phyloP scores from a whole-genome alignment of 1,140 invertebrate genomes.

The Drosophila melanica region DNA sequence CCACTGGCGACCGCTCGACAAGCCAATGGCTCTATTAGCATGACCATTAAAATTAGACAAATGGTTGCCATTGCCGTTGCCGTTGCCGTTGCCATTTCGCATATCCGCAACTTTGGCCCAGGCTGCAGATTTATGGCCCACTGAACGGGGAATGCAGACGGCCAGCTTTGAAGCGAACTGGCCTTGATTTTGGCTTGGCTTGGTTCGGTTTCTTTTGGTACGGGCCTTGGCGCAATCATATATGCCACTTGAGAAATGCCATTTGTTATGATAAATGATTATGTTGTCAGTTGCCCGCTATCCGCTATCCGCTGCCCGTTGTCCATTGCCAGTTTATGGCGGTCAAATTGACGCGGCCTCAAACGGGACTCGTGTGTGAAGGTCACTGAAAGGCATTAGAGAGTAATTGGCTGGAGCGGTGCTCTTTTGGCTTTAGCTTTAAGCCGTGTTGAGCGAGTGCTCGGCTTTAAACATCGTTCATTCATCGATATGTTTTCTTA shows the following conservation, averaged over 20 bases:
- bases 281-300: conserved; percentile 49
- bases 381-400: conserved; percentile 62
- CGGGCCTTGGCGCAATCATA: conserved; percentile 60
- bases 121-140: conserved; percentile 69
- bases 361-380: conserved; percentile 49
- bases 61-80: conserved; percentile 68
- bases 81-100: conserved; percentile 62
- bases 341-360: conserved; percentile 49
- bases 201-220: conserved; percentile 24
- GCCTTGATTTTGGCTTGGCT: conserved; percentile 32
- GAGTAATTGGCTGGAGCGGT: conserved; percentile 41
- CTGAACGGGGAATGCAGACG: conserved; percentile 12
- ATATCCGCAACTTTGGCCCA: conserved; percentile 70
- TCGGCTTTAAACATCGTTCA: conserved; percentile 34
- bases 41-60: conserved; percentile 82
- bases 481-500: conserved; percentile 45
- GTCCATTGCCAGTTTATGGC: conserved; percentile 26
- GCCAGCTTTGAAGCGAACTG: conserved; percentile 1
- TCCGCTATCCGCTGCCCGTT: conserved; percentile 15
- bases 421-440: conserved; percentile 24
- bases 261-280: conserved; percentile 82
- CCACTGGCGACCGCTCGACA: conserved; percentile 18
- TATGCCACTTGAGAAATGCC: conserved; percentile 71
- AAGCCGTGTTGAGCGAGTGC: conserved; percentile 27
- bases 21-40: conserved; percentile 79